A percentile compares a stretch with the other conserved stretches of the same genome.
phyloP scores from a whole-genome alignment of 2,797 vertebrate species.

The Fratercula arctica region DNA sequence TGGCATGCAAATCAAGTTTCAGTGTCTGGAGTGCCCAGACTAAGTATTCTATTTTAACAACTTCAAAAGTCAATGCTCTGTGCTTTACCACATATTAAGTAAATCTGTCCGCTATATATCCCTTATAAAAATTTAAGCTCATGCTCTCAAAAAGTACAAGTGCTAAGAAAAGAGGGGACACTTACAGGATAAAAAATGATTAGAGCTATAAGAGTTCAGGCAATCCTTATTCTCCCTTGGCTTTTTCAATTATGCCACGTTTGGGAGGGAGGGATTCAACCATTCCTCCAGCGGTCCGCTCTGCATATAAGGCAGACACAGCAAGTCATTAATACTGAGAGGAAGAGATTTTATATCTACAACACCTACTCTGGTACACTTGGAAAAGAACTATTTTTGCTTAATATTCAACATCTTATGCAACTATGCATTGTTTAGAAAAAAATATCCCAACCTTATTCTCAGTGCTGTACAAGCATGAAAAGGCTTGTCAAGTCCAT shows the following conservation, averaged over 20 bases:
- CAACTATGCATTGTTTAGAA: neutral
- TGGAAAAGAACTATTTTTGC: neutral
- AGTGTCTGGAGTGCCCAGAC: neutral
- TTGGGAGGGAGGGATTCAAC: neutral
- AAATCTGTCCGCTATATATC: neutral
- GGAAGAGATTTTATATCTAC: neutral
- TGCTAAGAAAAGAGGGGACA: neutral
- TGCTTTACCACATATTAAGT: slow-evolving; percentile 20
- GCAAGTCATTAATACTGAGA: neutral
- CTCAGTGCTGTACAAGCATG: neutral
- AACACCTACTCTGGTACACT: neutral
- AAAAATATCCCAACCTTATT: neutral
- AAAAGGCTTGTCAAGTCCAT: neutral
- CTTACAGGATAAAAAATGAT: neutral
- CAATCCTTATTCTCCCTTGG: slow-evolving; percentile 11
- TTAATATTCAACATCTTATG: neutral
- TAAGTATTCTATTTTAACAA: neutral
- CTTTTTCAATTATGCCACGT: slow-evolving; percentile 1
- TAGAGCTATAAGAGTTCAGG: neutral
- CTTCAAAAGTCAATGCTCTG: neutral
- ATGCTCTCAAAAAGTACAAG: neutral
- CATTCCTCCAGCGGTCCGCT: neutral
- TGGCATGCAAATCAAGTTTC: neutral
- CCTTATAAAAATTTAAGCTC: slow-evolving; percentile 40
- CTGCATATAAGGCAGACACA: neutral